phyloP scores from a whole-genome alignment of 2,888 invertebrate genomes.

The Hipparchia semele region DNA sequence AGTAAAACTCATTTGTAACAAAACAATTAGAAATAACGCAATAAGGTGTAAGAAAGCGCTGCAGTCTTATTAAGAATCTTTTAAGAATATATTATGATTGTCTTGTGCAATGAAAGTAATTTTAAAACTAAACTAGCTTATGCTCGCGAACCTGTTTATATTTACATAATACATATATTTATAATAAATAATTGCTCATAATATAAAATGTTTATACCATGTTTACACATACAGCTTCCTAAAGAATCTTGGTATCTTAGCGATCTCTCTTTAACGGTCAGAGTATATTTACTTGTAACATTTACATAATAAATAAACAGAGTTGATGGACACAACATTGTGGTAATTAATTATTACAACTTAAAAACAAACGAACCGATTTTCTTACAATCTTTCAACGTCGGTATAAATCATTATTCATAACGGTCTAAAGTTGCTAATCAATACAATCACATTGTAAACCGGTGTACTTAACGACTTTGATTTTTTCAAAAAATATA shows the following conservation, averaged over 20 bases:
- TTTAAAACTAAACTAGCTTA: no score
- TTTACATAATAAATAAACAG: conserved; percentile 22
- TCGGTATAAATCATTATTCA: conserved; percentile 24
- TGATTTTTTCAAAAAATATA: no score
- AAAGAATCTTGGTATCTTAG: not conserved
- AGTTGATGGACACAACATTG: conserved; percentile 24
- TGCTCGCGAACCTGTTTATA: no score
- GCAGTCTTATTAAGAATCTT: not conserved
- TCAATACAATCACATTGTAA: not conserved
- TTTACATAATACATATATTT: no score
- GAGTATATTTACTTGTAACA: conserved; percentile 5
- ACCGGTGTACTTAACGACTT: not conserved
- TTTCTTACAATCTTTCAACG: conserved; percentile 26
- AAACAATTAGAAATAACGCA: conserved; percentile 3
- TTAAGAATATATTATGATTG: not conserved
- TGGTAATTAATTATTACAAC: conserved; percentile 16
- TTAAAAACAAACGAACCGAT: conserved; percentile 11
- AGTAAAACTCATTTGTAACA: conserved; percentile 7
- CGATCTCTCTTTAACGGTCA: conserved; percentile 33
- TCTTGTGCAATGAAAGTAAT: no score
- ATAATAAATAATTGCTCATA: no score
- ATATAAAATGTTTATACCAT: no score
- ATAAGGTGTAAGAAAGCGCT: not conserved
- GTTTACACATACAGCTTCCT: not conserved
- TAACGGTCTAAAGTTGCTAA: conserved; percentile 28